Conservation (phyloP, 2,888 invertebrate species). For the Cloeon dipterum region DNA sequence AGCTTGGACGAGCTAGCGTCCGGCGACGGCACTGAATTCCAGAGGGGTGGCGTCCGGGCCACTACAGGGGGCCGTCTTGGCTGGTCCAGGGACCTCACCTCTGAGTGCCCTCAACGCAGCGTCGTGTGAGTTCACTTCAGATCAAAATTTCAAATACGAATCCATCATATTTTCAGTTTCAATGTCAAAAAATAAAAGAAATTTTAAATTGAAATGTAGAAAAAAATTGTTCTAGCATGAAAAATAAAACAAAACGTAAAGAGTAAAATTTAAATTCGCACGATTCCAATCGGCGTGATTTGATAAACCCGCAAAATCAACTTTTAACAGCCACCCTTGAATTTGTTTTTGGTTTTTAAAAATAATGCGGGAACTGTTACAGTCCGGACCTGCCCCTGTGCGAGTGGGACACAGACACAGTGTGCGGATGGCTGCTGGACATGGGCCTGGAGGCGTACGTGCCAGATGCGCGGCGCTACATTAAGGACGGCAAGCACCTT, state of each 20-base stretch:
- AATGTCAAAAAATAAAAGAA: too few species aligned
- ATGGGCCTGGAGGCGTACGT: constrained; percentile 57
- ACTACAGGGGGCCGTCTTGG: constrained; percentile 50
- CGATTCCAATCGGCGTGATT: too few species aligned
- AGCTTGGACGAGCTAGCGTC: constrained; percentile 34
- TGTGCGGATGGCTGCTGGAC: constrained; percentile 60
- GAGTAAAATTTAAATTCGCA: too few species aligned
- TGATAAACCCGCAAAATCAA: too few species aligned
- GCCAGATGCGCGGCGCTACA: constrained; percentile 59
- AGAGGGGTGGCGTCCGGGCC: constrained; percentile 44
- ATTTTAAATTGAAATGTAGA: too few species aligned
- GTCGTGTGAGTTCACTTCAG: neutral
- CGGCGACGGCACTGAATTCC: constrained; percentile 32
- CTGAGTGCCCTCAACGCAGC: too few species aligned
- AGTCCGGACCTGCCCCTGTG: constrained; percentile 51
- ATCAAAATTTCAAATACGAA: too few species aligned
- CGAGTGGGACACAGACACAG: constrained; percentile 58
- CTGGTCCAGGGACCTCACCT: constrained; percentile 22
- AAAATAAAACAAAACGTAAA: too few species aligned
- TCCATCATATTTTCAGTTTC: too few species aligned
- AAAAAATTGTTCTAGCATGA: too few species aligned
- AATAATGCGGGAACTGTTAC: constrained; percentile 11
- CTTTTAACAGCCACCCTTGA: too few species aligned
- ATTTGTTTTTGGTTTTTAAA: too few species aligned
- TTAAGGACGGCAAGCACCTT: constrained; percentile 55